Evolutionary conservation across 2,113 vertebrate species (phyloP).

Genomic region (Xiphias gladius): DNA sequence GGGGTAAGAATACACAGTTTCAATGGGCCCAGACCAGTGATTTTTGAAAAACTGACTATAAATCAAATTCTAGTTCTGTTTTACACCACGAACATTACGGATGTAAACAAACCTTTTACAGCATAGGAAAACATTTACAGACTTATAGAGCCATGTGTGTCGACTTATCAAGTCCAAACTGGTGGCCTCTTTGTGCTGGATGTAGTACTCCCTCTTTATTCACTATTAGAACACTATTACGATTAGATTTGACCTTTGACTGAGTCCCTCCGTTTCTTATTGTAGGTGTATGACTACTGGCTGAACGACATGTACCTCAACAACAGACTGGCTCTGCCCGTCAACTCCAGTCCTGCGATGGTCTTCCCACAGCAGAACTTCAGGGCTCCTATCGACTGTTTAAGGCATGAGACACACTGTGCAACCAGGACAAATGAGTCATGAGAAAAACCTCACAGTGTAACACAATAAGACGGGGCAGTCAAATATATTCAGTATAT

Average conservation of each 20-base stretch:
- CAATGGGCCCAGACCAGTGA: not conserved
- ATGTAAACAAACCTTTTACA: not conserved
- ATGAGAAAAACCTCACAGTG: not conserved
- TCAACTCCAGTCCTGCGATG: slow-evolving; percentile 95
- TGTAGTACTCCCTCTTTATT: not conserved
- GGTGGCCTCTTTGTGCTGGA: not conserved
- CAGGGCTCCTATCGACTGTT: slow-evolving; percentile 88
- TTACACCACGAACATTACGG: not conserved
- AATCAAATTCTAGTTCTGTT: not conserved
- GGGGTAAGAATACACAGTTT: not conserved
- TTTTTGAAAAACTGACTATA: not conserved
- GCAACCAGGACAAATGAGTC: not conserved
- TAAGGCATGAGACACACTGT: slow-evolving; percentile 85
- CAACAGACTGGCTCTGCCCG: slow-evolving; percentile 91
- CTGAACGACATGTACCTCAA: slow-evolving; percentile 97
- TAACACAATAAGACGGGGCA: not conserved
- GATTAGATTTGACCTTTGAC: not conserved
- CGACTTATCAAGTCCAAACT: not conserved
- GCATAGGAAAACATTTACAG: not conserved
- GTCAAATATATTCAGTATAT: not conserved
- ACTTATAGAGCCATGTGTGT: no score
- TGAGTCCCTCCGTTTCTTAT: slow-evolving; percentile 2
- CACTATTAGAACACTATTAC: not conserved
- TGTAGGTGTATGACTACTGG: slow-evolving; percentile 94
- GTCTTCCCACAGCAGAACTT: slow-evolving; percentile 92